These are phyloP conservation scores for Synergus gifuensis DNA, from an alignment of 2,888 invertebrate genomes.

Conservation along the genomic window DNA sequence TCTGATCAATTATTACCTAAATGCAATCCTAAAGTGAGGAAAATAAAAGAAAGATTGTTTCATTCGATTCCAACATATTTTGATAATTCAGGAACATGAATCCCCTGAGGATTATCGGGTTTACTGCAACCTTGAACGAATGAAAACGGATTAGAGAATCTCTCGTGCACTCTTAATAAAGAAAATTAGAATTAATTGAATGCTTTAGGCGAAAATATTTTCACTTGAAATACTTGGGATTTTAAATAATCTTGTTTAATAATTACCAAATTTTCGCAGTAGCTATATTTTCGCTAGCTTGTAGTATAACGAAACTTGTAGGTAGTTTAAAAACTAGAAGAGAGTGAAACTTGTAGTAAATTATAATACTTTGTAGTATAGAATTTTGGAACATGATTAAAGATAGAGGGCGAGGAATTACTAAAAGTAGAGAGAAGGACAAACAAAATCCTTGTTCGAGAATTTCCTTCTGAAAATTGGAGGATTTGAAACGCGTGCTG, in stretches of 20 bases:
- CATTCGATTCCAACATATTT: no score
- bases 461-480: conserved; percentile 53
- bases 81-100: not conserved
- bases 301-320: no score
- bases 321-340: not conserved
- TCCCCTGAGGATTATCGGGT: not conserved
- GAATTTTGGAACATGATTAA: conserved; percentile 37
- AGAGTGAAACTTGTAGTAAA: conserved; percentile 38
- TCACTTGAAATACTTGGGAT: not conserved
- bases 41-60: no score
- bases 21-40: no score
- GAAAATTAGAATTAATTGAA: not conserved
- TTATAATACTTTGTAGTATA: conserved; percentile 48
- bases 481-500: conserved; percentile 49
- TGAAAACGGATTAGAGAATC: not conserved
- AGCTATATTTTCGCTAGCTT: no score
- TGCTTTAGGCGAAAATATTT: not conserved
- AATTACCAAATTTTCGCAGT: no score
- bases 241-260: not conserved
- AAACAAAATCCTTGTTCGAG: conserved; percentile 46
- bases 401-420: conserved; percentile 42
- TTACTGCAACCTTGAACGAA: not conserved
- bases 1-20: no score
- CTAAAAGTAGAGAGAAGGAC: conserved; percentile 29
- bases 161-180: not conserved